Conservation (phyloP, 1,140 invertebrate species). For the Araneus ventricosus region DNA sequence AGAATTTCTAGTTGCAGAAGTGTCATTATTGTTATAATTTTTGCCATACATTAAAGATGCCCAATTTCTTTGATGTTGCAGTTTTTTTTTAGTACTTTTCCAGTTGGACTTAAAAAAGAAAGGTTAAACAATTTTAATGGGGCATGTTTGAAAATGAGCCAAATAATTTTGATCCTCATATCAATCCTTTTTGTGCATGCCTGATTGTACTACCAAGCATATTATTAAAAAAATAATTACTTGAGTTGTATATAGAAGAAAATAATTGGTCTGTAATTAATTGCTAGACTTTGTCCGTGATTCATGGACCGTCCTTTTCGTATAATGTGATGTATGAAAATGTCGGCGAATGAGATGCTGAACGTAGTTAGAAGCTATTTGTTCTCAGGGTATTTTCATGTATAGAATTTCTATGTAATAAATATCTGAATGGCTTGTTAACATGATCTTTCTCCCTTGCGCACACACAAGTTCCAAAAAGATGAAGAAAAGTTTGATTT, state of each 20-base stretch:
- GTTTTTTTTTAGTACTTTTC: too few relatives aligned
- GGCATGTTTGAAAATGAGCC: too few relatives aligned
- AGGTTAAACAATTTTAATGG: too few relatives aligned
- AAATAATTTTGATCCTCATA: too few relatives aligned
- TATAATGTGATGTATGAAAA: background rate
- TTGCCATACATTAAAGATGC: too few relatives aligned
- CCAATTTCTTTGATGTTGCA: too few relatives aligned
- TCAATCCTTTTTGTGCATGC: too few relatives aligned
- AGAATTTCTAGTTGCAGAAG: too few relatives aligned
- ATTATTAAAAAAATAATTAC: background rate
- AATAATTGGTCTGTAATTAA: background rate
- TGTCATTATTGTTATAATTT: too few relatives aligned
- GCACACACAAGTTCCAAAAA: background rate
- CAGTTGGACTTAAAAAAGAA: too few relatives aligned
- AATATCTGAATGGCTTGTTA: background rate
- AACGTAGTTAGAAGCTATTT: slow-evolving; percentile 24
- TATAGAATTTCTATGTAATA: background rate
- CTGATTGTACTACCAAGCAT: too few relatives aligned
- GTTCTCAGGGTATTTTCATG: slow-evolving; percentile 33
- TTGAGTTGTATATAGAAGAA: background rate
- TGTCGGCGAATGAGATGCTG: background rate
- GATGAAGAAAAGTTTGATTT: background rate
- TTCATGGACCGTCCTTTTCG: slow-evolving; percentile 44
- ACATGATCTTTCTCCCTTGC: background rate
- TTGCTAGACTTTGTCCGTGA: background rate